Conservation (phyloP, 2,113 vertebrate genomes). For the Phylloscopus trochiloides region DNA sequence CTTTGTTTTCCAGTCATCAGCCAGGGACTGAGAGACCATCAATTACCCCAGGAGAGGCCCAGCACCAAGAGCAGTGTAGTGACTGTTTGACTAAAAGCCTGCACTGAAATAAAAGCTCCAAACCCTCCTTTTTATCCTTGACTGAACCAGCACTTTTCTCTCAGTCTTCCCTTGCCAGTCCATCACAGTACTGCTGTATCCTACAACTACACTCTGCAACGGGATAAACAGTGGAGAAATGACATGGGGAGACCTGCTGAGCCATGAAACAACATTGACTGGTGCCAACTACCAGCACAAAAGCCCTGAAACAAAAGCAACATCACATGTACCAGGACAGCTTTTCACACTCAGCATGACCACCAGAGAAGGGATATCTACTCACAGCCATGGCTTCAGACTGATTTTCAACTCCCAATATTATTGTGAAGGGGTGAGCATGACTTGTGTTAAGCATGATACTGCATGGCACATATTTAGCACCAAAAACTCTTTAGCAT, state of each 20-base stretch:
- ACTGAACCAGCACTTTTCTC: not conserved
- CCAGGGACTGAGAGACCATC: not conserved
- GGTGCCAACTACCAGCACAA: not conserved
- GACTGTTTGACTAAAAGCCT: not conserved
- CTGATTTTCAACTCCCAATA: not conserved
- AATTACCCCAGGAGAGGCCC: rapidly evolving
- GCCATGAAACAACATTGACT: not conserved
- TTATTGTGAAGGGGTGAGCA: not conserved
- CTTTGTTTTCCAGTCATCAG: not conserved
- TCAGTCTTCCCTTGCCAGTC: not conserved
- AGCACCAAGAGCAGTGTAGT: not conserved
- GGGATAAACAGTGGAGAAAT: not conserved
- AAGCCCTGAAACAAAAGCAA: conserved; percentile 11
- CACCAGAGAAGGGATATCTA: not conserved
- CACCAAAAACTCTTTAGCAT: not conserved
- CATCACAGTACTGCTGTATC: not conserved
- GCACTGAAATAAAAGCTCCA: not conserved
- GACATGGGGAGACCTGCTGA: conserved; percentile 10
- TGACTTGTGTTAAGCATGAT: not conserved
- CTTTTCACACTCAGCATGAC: not conserved
- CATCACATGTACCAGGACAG: not conserved
- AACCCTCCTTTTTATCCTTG: not conserved
- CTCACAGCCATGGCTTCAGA: not conserved
- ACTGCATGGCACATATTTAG: not conserved
- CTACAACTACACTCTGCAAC: not conserved